A percentile compares a stretch with the other conserved stretches of the same genome.
phyloP scores from a whole-genome alignment of 2,113 vertebrate species.

The Peucedramus taeniatus region DNA sequence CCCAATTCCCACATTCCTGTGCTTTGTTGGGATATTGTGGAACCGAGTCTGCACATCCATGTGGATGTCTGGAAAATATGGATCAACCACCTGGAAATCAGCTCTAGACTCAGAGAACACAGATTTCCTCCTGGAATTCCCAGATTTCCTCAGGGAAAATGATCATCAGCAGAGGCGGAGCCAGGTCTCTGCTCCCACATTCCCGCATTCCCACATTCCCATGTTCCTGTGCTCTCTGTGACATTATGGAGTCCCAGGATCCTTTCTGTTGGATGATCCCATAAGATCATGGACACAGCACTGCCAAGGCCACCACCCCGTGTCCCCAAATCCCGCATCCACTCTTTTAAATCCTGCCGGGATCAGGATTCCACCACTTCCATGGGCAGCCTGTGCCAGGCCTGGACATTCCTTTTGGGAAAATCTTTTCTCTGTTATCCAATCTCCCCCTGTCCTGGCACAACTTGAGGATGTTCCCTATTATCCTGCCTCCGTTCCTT shows the following conservation, averaged over 20 bases:
- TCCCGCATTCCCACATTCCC: background rate
- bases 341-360: background rate
- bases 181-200: background rate
- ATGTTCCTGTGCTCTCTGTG: background rate
- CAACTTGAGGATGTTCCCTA: accelerated
- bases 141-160: background rate
- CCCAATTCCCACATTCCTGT: background rate
- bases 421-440: background rate
- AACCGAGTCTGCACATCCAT: accelerated
- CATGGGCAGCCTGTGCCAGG: background rate
- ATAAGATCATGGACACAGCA: background rate
- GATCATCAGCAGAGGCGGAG: background rate
- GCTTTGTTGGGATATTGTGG: background rate
- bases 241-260: background rate
- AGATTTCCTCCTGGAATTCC: background rate
- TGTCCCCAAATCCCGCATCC: background rate
- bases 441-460: background rate
- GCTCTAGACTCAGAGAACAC: no score
- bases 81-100: background rate
- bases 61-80: background rate
- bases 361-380: background rate
- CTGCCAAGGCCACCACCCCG: background rate
- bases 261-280: background rate
- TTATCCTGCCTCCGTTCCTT: background rate
- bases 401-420: background rate